Evolutionary conservation across 2,113 vertebrate species (phyloP).

Genomic region (Camelus bactrianus): DNA sequence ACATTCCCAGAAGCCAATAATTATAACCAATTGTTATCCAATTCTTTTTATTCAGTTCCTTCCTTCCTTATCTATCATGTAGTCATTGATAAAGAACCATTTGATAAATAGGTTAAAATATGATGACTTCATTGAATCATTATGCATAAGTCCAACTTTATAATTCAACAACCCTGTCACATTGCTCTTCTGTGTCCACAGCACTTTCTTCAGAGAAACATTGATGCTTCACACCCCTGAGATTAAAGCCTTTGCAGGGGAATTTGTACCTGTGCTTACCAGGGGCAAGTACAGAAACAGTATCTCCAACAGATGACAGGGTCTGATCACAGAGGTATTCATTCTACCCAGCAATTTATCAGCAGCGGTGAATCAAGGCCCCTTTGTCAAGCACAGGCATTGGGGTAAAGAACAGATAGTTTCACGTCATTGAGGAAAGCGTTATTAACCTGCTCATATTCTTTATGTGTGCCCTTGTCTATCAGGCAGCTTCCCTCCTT

Average conservation of each 20-base stretch:
- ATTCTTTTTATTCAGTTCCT: background rate
- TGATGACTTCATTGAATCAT: background rate
- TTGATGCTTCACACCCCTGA: background rate
- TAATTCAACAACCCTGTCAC: background rate
- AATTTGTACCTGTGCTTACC: background rate
- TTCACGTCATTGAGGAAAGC: background rate
- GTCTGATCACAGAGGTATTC: background rate
- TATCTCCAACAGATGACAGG: background rate
- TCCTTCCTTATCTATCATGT: background rate
- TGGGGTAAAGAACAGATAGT: background rate
- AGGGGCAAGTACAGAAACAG: background rate
- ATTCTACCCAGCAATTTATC: background rate
- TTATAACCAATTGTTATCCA: background rate
- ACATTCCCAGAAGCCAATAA: background rate
- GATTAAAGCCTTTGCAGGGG: background rate
- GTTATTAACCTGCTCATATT: background rate
- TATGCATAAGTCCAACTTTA: background rate
- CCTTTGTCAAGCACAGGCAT: background rate
- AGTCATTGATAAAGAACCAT: background rate
- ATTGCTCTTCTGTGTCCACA: background rate
- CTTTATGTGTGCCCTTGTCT: background rate
- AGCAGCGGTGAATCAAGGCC: background rate
- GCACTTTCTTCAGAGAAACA: background rate
- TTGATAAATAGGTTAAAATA: background rate
- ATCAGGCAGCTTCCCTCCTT: background rate